Evolutionary conservation across 2,888 invertebrate species (phyloP).

Genomic region (Blera fallax): DNA sequence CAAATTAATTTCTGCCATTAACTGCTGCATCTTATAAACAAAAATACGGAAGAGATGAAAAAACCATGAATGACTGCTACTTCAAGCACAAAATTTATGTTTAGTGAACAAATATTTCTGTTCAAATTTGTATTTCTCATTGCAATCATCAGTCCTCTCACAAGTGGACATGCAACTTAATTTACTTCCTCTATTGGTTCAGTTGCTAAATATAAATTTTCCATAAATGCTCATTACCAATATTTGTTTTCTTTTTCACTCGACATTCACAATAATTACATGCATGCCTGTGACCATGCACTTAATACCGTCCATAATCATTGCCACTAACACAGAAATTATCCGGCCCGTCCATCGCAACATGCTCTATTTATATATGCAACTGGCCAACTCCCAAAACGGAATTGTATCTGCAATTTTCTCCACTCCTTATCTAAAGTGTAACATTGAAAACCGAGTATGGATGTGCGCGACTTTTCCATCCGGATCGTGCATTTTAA

Average conservation of each 20-base stretch:
- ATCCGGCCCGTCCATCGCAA: constrained; percentile 5
- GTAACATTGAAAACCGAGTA: constrained; percentile 56
- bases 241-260: constrained; percentile 5
- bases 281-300: background rate
- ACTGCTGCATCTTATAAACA: background rate
- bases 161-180: background rate
- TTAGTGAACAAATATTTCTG: background rate
- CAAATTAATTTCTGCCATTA: no score
- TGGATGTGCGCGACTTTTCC: constrained; percentile 53
- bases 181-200: background rate
- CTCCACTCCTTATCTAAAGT: constrained; percentile 65
- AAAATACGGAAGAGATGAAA: background rate
- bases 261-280: constrained; percentile 16
- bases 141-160: background rate
- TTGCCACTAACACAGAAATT: constrained; percentile 21
- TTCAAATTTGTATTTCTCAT: background rate
- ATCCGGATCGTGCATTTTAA: constrained; percentile 53
- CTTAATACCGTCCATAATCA: constrained; percentile 6
- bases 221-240: background rate
- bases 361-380: constrained; percentile 18
- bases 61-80: background rate
- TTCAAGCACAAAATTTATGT: background rate
- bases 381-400: constrained; percentile 38
- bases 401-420: constrained; percentile 58
- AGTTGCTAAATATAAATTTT: background rate